Percentiles rank a stretch among this genome's conserved stretches.
phyloP scores from a whole-genome alignment of 2,888 invertebrate genomes.

The Agonopterix alstromeriana region DNA sequence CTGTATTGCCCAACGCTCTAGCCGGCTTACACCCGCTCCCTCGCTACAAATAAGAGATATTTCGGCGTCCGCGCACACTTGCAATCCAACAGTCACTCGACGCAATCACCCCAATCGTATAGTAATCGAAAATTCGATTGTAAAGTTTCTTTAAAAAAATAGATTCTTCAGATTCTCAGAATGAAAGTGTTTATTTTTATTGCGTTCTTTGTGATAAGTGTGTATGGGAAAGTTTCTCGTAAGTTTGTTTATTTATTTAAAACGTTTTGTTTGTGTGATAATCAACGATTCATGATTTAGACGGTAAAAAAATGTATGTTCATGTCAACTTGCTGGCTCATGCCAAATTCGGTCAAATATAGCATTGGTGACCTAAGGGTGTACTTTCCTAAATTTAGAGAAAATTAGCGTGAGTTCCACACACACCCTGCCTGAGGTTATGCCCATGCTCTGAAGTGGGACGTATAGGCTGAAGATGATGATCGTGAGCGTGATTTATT shows the following conservation, averaged over 20 bases:
- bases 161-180: constrained; percentile 12
- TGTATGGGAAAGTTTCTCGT: constrained; percentile 56
- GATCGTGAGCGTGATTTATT: too few species aligned
- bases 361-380: not conserved
- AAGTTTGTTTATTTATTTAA: constrained; percentile 32
- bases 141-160: not conserved
- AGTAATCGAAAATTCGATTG: not conserved
- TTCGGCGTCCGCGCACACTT: constrained; percentile 56
- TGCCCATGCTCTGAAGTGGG: too few species aligned
- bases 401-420: too few species aligned
- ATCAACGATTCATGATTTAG: not conserved
- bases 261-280: not conserved
- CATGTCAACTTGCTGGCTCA: not conserved
- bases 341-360: not conserved
- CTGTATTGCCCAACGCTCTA: constrained; percentile 7
- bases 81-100: constrained; percentile 31
- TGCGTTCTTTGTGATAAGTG: constrained; percentile 35
- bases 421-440: too few species aligned
- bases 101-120: constrained; percentile 12
- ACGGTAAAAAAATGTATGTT: not conserved
- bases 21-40: constrained; percentile 21
- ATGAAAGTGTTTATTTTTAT: constrained; percentile 50
- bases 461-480: too few species aligned
- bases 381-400: not conserved
- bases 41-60: constrained; percentile 59